These are phyloP conservation scores for Neodiprion virginianus DNA, from an alignment of 1,140 invertebrate species.

Conservation along the genomic window DNA sequence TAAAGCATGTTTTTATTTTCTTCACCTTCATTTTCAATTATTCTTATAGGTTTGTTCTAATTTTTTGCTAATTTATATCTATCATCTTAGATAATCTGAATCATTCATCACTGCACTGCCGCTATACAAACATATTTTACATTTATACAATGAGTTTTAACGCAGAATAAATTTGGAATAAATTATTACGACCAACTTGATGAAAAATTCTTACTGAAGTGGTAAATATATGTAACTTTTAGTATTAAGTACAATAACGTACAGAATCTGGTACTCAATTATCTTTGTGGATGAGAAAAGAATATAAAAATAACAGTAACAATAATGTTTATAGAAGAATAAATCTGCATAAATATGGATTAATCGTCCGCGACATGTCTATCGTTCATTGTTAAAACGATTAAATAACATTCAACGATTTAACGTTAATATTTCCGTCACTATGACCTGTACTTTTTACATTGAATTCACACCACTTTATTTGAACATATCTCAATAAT, in stretches of 20 bases:
- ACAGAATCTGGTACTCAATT: neutral
- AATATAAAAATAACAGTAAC: neutral
- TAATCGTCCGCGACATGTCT: neutral
- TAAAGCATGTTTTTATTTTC: neutral
- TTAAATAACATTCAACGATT: neutral
- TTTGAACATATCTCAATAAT: too few relatives aligned
- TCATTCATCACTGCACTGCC: neutral
- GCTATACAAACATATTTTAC: constrained; percentile 7
- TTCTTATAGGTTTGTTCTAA: too few relatives aligned
- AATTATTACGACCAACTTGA: neutral
- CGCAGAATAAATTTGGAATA: neutral
- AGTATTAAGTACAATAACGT: neutral
- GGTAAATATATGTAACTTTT: neutral
- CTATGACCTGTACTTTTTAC: neutral
- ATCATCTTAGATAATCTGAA: constrained; percentile 4
- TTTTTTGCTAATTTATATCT: neutral
- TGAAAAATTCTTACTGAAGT: neutral
- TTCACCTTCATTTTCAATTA: too few relatives aligned
- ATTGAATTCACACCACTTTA: too few relatives aligned
- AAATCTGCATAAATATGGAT: neutral
- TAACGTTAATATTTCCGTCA: neutral
- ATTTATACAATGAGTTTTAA: neutral
- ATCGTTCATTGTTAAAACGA: neutral
- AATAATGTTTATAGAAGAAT: neutral
- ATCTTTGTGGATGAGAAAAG: too few relatives aligned